Evolutionary conservation across 2,113 vertebrate species (phyloP).

Genomic region (Tragulus kanchil): DNA sequence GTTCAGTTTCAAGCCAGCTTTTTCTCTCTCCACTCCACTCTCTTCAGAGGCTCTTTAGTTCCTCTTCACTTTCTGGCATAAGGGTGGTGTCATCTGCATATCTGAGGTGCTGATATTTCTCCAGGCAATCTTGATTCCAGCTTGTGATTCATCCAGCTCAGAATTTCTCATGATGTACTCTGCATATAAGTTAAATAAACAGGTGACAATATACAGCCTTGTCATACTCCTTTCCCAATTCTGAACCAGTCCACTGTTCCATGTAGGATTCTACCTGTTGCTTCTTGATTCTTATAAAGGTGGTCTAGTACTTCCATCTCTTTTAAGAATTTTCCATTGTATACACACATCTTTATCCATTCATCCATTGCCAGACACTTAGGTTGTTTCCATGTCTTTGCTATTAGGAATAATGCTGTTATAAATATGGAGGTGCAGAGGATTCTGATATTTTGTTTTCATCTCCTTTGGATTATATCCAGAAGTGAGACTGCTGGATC

Average conservation of each 20-base stretch:
- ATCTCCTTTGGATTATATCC: background rate
- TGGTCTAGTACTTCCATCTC: background rate
- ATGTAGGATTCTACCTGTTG: background rate
- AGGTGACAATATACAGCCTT: background rate
- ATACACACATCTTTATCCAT: background rate
- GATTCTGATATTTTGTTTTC: background rate
- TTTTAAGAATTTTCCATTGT: background rate
- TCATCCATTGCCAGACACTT: background rate
- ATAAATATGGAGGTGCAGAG: background rate
- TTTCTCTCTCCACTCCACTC: no score
- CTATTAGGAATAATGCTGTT: background rate
- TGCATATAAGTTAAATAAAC: background rate
- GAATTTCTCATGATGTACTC: background rate
- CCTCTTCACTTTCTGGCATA: background rate
- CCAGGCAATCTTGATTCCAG: background rate
- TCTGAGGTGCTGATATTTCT: background rate
- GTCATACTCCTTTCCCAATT: background rate
- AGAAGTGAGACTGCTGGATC: background rate
- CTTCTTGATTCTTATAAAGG: background rate
- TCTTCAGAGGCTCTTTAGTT: no score
- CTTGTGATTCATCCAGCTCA: background rate
- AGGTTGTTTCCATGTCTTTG: background rate
- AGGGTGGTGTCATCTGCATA: background rate
- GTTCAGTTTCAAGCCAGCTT: no score
- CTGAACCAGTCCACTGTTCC: background rate